These are phyloP conservation scores for Piezodorus guildinii DNA, from an alignment of 1,140 invertebrate genomes.

Conservation along the genomic window DNA sequence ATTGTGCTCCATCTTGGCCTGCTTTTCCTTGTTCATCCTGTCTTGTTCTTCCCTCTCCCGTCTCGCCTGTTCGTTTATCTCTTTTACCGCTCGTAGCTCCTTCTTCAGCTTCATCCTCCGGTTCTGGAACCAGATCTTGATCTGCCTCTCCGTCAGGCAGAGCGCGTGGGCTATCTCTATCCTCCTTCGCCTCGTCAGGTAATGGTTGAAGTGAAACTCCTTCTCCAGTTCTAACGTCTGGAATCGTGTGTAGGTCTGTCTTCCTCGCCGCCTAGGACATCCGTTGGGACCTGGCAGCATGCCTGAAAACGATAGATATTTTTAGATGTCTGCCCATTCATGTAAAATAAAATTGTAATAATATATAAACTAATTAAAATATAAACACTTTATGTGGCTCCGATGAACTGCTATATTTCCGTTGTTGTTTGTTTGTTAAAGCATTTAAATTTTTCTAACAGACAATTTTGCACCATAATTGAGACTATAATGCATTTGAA, in stretches of 20 bases:
- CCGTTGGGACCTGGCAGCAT: constrained; percentile 82
- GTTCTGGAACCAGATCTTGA: constrained; percentile 97
- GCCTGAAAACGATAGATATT: constrained; percentile 27
- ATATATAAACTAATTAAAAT: too few relatives aligned
- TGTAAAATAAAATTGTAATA: too few relatives aligned
- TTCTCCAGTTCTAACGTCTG: constrained; percentile 92
- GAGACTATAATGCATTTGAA: too few relatives aligned
- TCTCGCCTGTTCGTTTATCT: constrained; percentile 87
- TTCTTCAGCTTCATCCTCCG: constrained; percentile 97
- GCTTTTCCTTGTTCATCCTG: constrained; percentile 78
- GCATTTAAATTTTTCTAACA: too few relatives aligned
- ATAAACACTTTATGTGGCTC: too few relatives aligned
- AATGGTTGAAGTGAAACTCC: constrained; percentile 98
- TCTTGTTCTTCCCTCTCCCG: constrained; percentile 83
- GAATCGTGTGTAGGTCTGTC: constrained; percentile 94
- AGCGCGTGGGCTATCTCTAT: constrained; percentile 95
- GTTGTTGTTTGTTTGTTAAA: too few relatives aligned
- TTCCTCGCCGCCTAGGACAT: constrained; percentile 80
- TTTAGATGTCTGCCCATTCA: too few relatives aligned
- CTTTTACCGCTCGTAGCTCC: constrained; percentile 80
- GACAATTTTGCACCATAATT: too few relatives aligned
- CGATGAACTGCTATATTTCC: too few relatives aligned
- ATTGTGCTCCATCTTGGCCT: constrained; percentile 52
- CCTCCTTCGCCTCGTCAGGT: constrained; percentile 84
- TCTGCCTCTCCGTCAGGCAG: constrained; percentile 90